phyloP scores from a whole-genome alignment of 2,888 invertebrate species.

The Ctenicera cuprea region DNA sequence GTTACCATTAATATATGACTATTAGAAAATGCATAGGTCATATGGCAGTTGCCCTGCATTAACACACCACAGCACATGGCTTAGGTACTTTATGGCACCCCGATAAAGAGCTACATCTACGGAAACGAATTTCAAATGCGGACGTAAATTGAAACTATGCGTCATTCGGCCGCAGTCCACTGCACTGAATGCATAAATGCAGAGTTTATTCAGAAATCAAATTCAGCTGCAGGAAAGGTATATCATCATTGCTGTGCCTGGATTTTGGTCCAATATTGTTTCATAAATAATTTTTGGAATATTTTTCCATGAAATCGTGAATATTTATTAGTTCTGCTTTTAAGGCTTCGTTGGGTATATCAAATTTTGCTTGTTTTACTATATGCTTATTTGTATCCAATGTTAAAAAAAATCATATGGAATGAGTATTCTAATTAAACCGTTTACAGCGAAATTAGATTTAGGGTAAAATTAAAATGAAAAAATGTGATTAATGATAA shows the following conservation, averaged over 20 bases:
- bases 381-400: too few relatives aligned
- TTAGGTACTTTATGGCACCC: slow-evolving; percentile 54
- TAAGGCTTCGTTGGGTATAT: too few relatives aligned
- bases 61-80: slow-evolving; percentile 21
- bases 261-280: too few relatives aligned
- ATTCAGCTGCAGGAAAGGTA: slow-evolving; percentile 14
- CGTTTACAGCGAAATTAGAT: too few relatives aligned
- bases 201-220: slow-evolving; percentile 43
- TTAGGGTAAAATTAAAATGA: too few relatives aligned
- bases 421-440: too few relatives aligned
- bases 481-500: too few relatives aligned
- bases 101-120: slow-evolving; percentile 58
- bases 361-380: too few relatives aligned
- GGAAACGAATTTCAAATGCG: slow-evolving; percentile 61
- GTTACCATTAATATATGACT: slow-evolving; percentile 7
- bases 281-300: too few relatives aligned
- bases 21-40: slow-evolving; percentile 7
- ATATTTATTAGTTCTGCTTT: too few relatives aligned
- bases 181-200: slow-evolving; percentile 45
- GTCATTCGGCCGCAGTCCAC: slow-evolving; percentile 57
- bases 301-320: too few relatives aligned
- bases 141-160: slow-evolving; percentile 60
- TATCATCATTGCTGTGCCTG: not conserved
- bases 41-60: slow-evolving; percentile 12
- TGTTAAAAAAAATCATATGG: too few relatives aligned